These are phyloP conservation scores for Vandiemenella viatica DNA, from an alignment of 2,888 invertebrate species.

Conservation along the genomic window DNA sequence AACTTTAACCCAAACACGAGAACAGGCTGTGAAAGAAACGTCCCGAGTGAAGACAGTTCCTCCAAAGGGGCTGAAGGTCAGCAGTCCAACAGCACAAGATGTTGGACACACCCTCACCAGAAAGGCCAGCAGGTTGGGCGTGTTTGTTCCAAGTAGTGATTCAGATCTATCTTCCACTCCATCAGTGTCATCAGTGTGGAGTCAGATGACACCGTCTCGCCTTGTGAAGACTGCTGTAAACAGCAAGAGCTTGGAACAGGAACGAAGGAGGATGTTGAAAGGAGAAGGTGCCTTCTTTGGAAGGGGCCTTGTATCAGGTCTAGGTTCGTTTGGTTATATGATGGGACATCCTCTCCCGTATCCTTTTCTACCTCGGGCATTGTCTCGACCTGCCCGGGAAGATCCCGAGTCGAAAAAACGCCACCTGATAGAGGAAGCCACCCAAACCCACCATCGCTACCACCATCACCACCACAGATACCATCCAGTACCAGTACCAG, in stretches of 20 bases:
- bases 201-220: slow-evolving; percentile 41
- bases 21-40: neutral
- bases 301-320: slow-evolving; percentile 4
- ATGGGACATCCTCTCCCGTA: slow-evolving; percentile 11
- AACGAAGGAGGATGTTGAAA: slow-evolving; percentile 36
- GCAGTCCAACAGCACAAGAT: neutral
- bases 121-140: slow-evolving; percentile 19
- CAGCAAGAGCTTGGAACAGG: slow-evolving; percentile 41
- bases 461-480: slow-evolving; percentile 4
- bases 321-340: slow-evolving; percentile 9
- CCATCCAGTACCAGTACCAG: slow-evolving; percentile 24
- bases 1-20: too few species aligned
- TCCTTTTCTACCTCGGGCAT: slow-evolving; percentile 6
- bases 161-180: slow-evolving; percentile 27
- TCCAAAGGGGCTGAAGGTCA: neutral
- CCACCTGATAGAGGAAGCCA: slow-evolving; percentile 30
- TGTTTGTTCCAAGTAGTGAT: slow-evolving; percentile 23
- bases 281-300: slow-evolving; percentile 21
- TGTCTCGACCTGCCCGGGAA: slow-evolving; percentile 15
- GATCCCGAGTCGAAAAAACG: slow-evolving; percentile 31
- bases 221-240: slow-evolving; percentile 49
- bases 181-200: slow-evolving; percentile 8
- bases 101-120: neutral
- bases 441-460: slow-evolving; percentile 29
- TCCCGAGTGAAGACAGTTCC: neutral